Evolutionary conservation across 2,113 vertebrate genomes (phyloP).

Genomic region (Hiodon tergisus): DNA sequence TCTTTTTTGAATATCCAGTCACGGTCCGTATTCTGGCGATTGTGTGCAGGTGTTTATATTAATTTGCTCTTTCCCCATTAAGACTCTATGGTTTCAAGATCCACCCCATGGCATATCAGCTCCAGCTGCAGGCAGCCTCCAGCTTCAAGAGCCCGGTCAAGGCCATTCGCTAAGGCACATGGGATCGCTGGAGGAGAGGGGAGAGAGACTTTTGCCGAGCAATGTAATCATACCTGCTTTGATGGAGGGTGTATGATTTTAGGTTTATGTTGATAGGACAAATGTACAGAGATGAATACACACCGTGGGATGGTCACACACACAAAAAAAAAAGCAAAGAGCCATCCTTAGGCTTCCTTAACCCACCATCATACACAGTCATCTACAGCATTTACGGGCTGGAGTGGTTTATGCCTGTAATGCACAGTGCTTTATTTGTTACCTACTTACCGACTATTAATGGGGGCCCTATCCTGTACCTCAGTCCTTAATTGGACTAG

Average conservation of each 20-base stretch:
- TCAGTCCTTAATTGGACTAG: background rate
- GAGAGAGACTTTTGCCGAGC: background rate
- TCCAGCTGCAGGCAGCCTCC: conserved; percentile 89
- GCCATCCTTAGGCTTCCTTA: too few species aligned
- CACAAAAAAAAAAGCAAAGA: conserved; percentile 16
- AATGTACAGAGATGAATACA: conserved; percentile 36
- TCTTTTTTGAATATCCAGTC: background rate
- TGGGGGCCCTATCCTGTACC: background rate
- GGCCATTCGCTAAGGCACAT: conserved; percentile 73
- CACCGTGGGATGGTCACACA: conserved; percentile 35
- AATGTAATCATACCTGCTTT: conserved; percentile 9
- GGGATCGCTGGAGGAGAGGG: background rate
- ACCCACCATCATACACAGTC: too few species aligned
- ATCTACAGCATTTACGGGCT: background rate
- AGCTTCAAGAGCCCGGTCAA: conserved; percentile 96
- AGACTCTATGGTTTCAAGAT: conserved; percentile 95
- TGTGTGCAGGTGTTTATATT: background rate
- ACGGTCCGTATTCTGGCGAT: too few species aligned
- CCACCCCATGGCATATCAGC: conserved; percentile 93
- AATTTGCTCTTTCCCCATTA: background rate
- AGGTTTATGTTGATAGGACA: conserved; percentile 50
- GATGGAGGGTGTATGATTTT: conserved; percentile 48
- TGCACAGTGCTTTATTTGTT: conserved; percentile 1
- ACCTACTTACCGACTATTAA: background rate
- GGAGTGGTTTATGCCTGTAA: background rate